Evolutionary conservation across 2,888 invertebrate genomes (phyloP), one percentile per base, ranked within the genome.

Genomic region (Gnatocerus cornutus): DNA sequence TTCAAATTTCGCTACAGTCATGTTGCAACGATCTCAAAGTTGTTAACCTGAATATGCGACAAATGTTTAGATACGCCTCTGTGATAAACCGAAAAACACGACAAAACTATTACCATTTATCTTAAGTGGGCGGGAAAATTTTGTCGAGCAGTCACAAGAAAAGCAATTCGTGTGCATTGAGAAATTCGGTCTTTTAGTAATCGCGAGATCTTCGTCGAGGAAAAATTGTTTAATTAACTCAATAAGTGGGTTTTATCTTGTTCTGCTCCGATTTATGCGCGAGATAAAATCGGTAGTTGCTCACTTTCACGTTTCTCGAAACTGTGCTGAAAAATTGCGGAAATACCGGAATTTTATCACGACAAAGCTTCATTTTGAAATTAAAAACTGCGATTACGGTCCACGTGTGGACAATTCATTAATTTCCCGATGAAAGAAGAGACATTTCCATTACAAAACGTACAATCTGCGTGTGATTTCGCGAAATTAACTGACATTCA

Each of bases 91-190:
- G 41, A 37, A 58, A 55, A 58, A 58, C 59, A 59, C 59, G 46
- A 59, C 59, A 59, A 59, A 59, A 46, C 59, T 12, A 58, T 58
- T 58, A 58, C 29, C 58, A 56, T 58, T 43, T 58, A 21, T 21
- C 21, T 21, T 21, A 21, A 21, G 21, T 21, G 21, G 21, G 21
- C 21, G 21, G 2, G 1, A 21, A 21, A 21, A 21, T 21, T 21
- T 4, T n/a, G n/a, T n/a, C n/a, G n/a, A 21, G 21, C 1, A 21
- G 1, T 3, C 21, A 21, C n/a, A n/a, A n/a, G n/a, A n/a, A n/a
- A n/a, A n/a, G 21, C 1, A 21, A 21, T 21, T 21, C 21, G 21
- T n/a, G n/a, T n/a, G n/a, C n/a, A n/a, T n/a, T n/a, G n/a, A n/a
- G 21, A 21, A 21, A 21, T 21, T 21, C 21, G 21, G 21, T 21